These are phyloP conservation scores for Drosophila littoralis DNA, from an alignment of 1,140 invertebrate species.

Conservation along the genomic window DNA sequence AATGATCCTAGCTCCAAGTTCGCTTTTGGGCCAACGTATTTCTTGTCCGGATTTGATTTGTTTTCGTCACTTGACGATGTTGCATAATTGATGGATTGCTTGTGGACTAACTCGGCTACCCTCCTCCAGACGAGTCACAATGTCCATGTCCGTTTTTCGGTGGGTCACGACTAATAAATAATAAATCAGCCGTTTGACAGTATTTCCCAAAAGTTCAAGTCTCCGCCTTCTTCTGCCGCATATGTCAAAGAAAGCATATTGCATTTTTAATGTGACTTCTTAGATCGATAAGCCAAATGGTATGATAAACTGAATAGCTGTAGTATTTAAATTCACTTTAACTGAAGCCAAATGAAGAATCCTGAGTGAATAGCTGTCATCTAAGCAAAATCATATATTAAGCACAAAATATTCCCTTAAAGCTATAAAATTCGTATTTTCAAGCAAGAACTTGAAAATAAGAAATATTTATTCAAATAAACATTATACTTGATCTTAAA, in stretches of 20 bases:
- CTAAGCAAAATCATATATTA: too few species aligned
- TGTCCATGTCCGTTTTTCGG: constrained; percentile 22
- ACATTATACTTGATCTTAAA: too few species aligned
- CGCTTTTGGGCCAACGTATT: constrained; percentile 20
- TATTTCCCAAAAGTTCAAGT: constrained; percentile 38
- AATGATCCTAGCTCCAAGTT: constrained; percentile 32
- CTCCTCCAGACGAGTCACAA: constrained; percentile 6
- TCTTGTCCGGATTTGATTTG: constrained; percentile 48
- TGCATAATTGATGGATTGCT: constrained; percentile 70
- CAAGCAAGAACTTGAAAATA: too few species aligned
- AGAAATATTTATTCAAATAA: too few species aligned
- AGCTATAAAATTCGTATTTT: too few species aligned
- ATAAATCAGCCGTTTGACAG: constrained; percentile 64
- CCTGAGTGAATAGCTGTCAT: too few species aligned
- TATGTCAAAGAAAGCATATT: constrained; percentile 37
- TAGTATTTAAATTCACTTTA: neutral
- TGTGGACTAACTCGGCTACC: constrained; percentile 10
- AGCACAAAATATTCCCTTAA: too few species aligned
- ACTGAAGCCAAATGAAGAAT: too few species aligned
- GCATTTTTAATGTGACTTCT: constrained; percentile 53
- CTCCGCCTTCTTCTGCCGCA: neutral
- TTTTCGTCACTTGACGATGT: constrained; percentile 42
- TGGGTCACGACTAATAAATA: constrained; percentile 54
- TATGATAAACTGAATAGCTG: neutral
- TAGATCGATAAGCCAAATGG: constrained; percentile 44